Base-by-base conservation (phyloP, 1,140 invertebrate genomes). In the Leptonema lineaticorne region DNA sequence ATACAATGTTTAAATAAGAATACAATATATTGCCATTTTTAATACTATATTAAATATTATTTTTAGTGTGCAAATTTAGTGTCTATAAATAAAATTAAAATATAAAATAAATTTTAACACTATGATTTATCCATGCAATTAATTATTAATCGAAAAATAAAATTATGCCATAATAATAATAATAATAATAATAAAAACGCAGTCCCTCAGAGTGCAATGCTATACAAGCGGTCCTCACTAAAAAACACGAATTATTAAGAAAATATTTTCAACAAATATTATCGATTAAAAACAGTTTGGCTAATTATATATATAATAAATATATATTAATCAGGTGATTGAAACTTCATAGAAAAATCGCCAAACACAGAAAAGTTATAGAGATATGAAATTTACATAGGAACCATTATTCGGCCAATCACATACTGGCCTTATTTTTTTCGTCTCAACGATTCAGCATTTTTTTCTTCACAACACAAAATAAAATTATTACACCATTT, bases 301-400 rank as follows among this genome's bases (percentile, higher is more conserved):
- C 71, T 73, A 73, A 65, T 69, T 73, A 73, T 73, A 73, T 72
- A n/a, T n/a, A n/a, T n/a, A n/a, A n/a, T n/a, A n/a, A n/a, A n/a
- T n/a, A n/a, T n/a, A n/a, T n/a, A n/a, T n/a, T n/a, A 60, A 69
- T 57, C 63, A 66, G 64, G 70, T 69, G 68, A 69, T 69, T 69
- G 68, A 73, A 73, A 73, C 71, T 73, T 73, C 71, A 73, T 73
- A 73, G 71, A 69, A 69, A 73, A 73, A 68, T 69, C 50, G 71
- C 71, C 71, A 73, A 72, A 72, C 70, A 72, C 59, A 68, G 70
- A 67, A 53, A 69, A 67, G 67, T 59, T 69, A 67, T 72, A 72
- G 71, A 73, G 71, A 73, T 73, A 73, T 73, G 71, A 73, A 73
- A 73, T 73, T 63, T 73, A 73, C 71, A 73, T 73, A 73, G 71